Percentiles rank a stretch among this genome's conserved stretches.
These are phyloP conservation scores for Automeris io DNA, from an alignment of 2,888 invertebrate species.

Conservation along the genomic window DNA sequence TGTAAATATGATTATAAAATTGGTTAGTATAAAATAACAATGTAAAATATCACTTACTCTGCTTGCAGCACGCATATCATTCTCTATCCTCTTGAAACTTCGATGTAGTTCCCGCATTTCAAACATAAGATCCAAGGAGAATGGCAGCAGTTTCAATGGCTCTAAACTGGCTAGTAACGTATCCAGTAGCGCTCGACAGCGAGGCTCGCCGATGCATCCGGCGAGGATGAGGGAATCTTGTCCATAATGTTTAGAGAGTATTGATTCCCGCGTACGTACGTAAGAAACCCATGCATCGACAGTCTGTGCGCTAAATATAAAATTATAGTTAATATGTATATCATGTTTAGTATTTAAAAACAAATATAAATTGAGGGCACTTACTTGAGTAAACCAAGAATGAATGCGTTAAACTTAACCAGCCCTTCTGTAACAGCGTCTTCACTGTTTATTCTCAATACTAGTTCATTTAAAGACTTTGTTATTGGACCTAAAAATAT, in stretches of 20 bases:
- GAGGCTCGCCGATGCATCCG: conserved; percentile 74
- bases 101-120: conserved; percentile 86
- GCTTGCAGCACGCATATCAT: conserved; percentile 70
- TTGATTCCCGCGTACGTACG: conserved; percentile 88
- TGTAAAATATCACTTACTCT: conserved; percentile 43
- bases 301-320: conserved; percentile 81
- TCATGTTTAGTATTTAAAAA: not conserved
- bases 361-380: conserved; percentile 22
- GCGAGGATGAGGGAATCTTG: conserved; percentile 84
- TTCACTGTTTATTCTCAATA: conserved; percentile 88
- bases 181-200: conserved; percentile 81
- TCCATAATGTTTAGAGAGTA: conserved; percentile 88
- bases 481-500: conserved; percentile 82
- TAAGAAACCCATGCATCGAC: conserved; percentile 94
- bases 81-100: conserved; percentile 83
- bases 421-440: conserved; percentile 89
- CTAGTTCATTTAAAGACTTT: conserved; percentile 88
- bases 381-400: conserved; percentile 91
- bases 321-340: conserved; percentile 1
- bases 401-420: conserved; percentile 92
- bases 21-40: not conserved
- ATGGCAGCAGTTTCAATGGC: conserved; percentile 86
- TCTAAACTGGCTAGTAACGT: conserved; percentile 86
- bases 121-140: conserved; percentile 88
- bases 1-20: conserved; percentile 10